These are phyloP conservation scores for Phalacrocorax brasilianus DNA, from an alignment of 2,113 vertebrate species.

Conservation along the genomic window DNA sequence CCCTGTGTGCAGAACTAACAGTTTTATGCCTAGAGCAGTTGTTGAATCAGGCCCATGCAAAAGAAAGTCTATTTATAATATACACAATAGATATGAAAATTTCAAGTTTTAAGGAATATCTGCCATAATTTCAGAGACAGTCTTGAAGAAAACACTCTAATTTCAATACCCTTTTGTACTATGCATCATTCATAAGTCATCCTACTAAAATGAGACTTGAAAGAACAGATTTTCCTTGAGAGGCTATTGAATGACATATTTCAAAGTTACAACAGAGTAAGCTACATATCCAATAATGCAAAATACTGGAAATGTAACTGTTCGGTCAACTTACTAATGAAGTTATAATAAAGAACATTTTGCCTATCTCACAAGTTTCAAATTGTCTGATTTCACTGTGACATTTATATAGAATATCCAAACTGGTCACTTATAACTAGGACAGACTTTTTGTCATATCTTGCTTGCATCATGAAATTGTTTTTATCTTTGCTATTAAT, in stretches of 20 bases:
- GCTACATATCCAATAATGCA: neutral
- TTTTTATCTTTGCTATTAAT: neutral
- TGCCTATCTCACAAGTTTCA: neutral
- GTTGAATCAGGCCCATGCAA: neutral
- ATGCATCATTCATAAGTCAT: neutral
- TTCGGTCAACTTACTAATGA: neutral
- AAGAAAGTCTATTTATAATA: neutral
- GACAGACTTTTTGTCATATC: neutral
- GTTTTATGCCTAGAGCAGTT: neutral
- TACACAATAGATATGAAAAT: neutral
- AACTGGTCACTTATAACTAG: neutral
- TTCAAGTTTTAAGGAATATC: neutral
- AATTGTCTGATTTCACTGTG: neutral
- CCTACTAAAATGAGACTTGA: neutral
- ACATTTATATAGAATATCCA: neutral
- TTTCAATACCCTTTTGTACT: neutral
- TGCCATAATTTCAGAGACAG: neutral
- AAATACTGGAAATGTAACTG: neutral
- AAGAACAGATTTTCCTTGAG: neutral
- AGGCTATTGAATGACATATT: neutral
- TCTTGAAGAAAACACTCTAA: neutral
- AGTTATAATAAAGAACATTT: neutral
- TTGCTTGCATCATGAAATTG: neutral
- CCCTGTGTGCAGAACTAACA: neutral
- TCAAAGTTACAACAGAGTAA: neutral